Conservation (phyloP, 1,140 invertebrate species). For the Drosophila oshimai region DNA sequence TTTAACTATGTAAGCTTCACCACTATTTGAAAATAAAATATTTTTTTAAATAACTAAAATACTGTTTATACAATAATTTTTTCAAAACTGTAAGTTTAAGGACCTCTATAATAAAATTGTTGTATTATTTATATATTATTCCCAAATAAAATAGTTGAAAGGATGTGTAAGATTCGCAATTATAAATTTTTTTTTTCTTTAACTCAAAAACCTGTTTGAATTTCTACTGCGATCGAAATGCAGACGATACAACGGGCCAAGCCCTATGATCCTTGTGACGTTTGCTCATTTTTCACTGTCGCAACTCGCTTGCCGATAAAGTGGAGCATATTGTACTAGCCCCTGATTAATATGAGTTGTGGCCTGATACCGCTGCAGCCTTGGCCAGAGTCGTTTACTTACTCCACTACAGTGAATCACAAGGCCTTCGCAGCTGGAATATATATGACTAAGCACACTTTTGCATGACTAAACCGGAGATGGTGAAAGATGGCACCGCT, state of each 20-base stretch:
- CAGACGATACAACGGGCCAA: constrained; percentile 1
- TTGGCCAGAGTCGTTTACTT: constrained; percentile 48
- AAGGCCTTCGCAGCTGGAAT: constrained; percentile 4
- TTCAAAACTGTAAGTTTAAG: too few species aligned
- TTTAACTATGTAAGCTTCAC: too few species aligned
- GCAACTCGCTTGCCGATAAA: constrained; percentile 38
- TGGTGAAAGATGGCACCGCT: neutral
- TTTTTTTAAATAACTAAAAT: too few species aligned
- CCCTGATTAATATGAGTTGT: constrained; percentile 51
- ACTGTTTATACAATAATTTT: too few species aligned
- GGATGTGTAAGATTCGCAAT: constrained; percentile 1
- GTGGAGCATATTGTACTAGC: constrained; percentile 42
- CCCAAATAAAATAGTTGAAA: too few species aligned
- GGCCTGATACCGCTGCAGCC: constrained; percentile 34
- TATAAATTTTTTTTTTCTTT: constrained; percentile 2
- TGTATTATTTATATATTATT: too few species aligned
- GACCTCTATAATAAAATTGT: too few species aligned
- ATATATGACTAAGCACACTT: constrained; percentile 29
- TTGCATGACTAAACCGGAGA: constrained; percentile 38
- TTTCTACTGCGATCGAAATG: constrained; percentile 20
- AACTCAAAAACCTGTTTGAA: constrained; percentile 37
- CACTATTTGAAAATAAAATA: too few species aligned
- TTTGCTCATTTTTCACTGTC: constrained; percentile 52
- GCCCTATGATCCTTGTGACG: constrained; percentile 42
- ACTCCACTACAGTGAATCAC: constrained; percentile 66